Percentiles rank a stretch among this genome's conserved stretches.
Evolutionary conservation across 2,797 vertebrate genomes (phyloP).

Genomic region (Sebastes flavidus): DNA sequence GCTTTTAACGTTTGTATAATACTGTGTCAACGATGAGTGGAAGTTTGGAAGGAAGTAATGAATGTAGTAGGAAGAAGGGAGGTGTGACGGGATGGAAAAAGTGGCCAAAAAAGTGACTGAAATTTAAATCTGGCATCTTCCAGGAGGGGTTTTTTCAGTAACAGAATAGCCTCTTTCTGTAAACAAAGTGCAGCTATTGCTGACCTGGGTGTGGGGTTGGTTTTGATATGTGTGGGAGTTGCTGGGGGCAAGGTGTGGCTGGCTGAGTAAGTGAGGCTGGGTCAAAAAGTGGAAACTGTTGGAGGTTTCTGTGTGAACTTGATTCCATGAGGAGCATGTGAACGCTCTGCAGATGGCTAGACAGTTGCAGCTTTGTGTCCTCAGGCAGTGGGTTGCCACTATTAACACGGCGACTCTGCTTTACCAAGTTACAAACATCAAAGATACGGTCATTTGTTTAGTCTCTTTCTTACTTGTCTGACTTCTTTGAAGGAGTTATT

Average conservation of each 20-base stretch:
- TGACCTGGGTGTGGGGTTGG: not conserved
- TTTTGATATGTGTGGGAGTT: conserved; percentile 74
- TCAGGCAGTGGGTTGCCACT: conserved; percentile 35
- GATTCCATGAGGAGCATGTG: conserved; percentile 36
- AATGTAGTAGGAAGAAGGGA: not conserved
- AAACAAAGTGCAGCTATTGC: conserved; percentile 39
- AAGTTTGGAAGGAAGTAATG: not conserved
- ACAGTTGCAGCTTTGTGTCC: conserved; percentile 47
- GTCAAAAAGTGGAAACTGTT: conserved; percentile 43
- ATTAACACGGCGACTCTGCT: not conserved
- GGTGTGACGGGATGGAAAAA: not conserved
- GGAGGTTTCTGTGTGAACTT: conserved; percentile 59
- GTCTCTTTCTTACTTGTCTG: not conserved
- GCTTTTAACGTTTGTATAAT: not conserved
- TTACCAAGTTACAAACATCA: conserved; percentile 33
- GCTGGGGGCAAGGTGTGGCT: conserved; percentile 67
- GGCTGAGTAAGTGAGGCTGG: conserved; percentile 26
- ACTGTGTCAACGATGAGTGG: not conserved
- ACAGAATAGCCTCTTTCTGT: conserved; percentile 46
- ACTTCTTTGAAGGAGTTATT: not conserved
- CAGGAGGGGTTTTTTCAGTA: conserved; percentile 57
- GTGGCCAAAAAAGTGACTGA: conserved; percentile 12
- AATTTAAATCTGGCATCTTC: conserved; percentile 26
- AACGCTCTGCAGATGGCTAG: conserved; percentile 29
- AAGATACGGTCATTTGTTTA: conserved; percentile 25